phyloP scores from a whole-genome alignment of 2,888 invertebrate species.

The Gryllus longicercus region DNA sequence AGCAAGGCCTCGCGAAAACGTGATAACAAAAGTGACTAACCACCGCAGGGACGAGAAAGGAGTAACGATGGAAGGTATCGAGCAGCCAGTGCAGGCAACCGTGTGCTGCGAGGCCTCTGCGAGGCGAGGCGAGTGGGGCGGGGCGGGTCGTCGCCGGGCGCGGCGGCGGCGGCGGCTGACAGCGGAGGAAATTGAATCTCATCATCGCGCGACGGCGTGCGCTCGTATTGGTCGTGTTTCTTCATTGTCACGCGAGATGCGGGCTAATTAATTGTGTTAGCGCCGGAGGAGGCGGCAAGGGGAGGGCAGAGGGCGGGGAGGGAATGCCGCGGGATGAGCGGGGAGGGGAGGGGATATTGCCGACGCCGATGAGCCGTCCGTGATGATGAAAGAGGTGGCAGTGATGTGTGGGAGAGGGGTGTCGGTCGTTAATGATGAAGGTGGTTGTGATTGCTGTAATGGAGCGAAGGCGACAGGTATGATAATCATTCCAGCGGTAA shows the following conservation, averaged over 20 bases:
- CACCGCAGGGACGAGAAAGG: no score
- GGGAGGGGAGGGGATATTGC: not conserved
- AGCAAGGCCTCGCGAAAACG: rapidly evolving
- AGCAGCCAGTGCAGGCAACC: no score
- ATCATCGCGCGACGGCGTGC: not conserved
- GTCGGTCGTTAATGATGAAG: no score
- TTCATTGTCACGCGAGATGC: conserved; percentile 5
- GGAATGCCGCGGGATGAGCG: not conserved
- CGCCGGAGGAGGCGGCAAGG: not conserved
- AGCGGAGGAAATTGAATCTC: not conserved
- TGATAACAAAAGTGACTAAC: no score
- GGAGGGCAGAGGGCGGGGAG: not conserved
- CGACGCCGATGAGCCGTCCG: not conserved
- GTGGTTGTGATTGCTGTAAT: no score
- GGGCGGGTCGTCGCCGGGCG: not conserved
- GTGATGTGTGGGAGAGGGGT: no score
- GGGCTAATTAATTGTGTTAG: conserved; percentile 17
- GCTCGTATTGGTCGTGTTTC: conserved; percentile 1
- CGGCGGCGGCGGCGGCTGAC: not conserved
- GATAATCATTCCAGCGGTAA: no score
- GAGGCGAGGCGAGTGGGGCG: not conserved
- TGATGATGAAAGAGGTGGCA: no score
- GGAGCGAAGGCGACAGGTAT: no score
- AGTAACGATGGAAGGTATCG: no score
- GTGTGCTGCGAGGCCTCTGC: not conserved